These are phyloP conservation scores for Lethenteron reissneri DNA, from an alignment of 2,113 vertebrate genomes.

Conservation along the genomic window DNA sequence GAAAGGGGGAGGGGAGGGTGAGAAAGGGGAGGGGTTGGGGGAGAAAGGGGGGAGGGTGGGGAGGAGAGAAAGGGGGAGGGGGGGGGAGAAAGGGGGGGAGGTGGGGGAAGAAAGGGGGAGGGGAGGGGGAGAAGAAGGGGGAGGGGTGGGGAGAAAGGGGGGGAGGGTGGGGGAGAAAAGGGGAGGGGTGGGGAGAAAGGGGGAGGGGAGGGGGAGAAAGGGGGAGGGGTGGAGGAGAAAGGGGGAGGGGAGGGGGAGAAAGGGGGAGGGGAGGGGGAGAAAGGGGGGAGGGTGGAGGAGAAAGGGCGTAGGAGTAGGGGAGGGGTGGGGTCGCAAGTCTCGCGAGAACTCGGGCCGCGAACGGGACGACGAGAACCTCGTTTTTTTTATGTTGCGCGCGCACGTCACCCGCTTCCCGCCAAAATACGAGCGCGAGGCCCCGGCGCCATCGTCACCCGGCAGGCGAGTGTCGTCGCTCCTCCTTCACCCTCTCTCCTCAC, in stretches of 20 bases:
- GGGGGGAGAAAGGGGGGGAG: too few species aligned
- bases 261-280: too few species aligned
- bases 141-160: too few species aligned
- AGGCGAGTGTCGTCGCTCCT: background rate
- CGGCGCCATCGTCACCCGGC: conserved; percentile 5
- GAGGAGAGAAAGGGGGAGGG: too few species aligned
- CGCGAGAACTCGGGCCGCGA: background rate
- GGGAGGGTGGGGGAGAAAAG: background rate
- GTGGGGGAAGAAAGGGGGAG: too few species aligned
- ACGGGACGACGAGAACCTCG: background rate
- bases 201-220: background rate
- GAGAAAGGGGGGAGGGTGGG: too few species aligned
- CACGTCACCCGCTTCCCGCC: conserved; percentile 4
- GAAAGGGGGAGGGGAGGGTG: background rate
- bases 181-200: background rate
- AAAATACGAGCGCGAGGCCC: background rate
- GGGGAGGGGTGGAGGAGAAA: background rate
- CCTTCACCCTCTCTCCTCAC: background rate
- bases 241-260: background rate
- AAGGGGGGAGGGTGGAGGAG: too few species aligned
- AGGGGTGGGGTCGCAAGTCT: too few species aligned
- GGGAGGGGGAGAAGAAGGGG: too few species aligned
- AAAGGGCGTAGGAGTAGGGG: too few species aligned
- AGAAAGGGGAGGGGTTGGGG: too few species aligned
- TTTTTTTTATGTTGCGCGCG: background rate